These are phyloP conservation scores for Penaeus indicus DNA, from an alignment of 1,140 invertebrate species.

Conservation along the genomic window DNA sequence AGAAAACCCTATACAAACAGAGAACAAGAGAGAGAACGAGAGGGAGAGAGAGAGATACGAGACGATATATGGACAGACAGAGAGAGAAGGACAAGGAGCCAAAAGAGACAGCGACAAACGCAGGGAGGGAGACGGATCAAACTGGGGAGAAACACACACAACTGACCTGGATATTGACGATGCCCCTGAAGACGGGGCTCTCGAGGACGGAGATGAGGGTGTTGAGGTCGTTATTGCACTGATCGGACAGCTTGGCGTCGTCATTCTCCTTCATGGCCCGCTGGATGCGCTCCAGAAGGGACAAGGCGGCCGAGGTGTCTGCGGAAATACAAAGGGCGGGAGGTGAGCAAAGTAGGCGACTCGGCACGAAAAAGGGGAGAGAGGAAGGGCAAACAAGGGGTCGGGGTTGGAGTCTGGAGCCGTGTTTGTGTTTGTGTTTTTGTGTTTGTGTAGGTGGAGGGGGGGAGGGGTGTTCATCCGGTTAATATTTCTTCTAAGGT, in stretches of 20 bases:
- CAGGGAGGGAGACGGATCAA: neutral
- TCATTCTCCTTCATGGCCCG: constrained; percentile 50
- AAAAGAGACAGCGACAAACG: neutral
- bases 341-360: neutral
- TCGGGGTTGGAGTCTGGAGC: no score
- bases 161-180: constrained; percentile 88
- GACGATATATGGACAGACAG: neutral
- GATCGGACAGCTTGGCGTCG: constrained; percentile 77
- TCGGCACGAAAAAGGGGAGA: no score
- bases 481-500: neutral
- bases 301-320: constrained; percentile 63
- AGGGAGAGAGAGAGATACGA: neutral
- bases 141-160: constrained; percentile 70
- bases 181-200: constrained; percentile 91
- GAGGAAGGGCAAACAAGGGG: no score
- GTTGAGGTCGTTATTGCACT: constrained; percentile 87
- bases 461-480: neutral
- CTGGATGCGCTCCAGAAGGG: constrained; percentile 63
- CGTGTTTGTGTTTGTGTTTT: no score
- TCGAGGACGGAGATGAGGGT: constrained; percentile 89
- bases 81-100: neutral
- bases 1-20: neutral
- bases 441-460: no score
- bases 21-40: neutral
- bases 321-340: neutral